Base-by-base conservation (phyloP, 92 coral and sea anemone species). In the Porites rus region DNA sequence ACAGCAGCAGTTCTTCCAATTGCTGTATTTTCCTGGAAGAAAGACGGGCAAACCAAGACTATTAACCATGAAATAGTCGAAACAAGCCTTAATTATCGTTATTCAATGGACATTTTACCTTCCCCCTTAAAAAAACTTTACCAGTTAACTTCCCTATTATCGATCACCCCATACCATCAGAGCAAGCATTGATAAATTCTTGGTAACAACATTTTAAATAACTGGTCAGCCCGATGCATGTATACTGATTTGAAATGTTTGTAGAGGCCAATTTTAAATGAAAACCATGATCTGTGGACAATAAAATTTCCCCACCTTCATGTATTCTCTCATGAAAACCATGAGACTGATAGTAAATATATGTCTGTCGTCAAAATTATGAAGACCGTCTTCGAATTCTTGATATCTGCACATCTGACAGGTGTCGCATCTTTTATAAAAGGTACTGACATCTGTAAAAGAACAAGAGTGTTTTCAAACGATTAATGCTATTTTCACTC, bases 391-490 rank as follows among this genome's bases (percentile, higher is more conserved):
- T 43, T 18, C n/a, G 69, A 21, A 64, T 46, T 84, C 88, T 25
- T 84, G 88, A 61, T 84, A 84, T 28, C 88, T 46, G 69, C 43
- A 22, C 88, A 84, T 74, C 22, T 52, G 64, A 84, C 88, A 84
- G 51, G 21, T 60, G 14, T 56, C 25, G 21, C 88, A 74, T 58
- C 60, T 19, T 66, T 83, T 83, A 31, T 21, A 75, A 54, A 51
- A 74, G 53, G 43, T 76, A 63, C 12, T 12, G 65, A 76, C 43
- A 22, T 76, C 80, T 76, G 12, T 8, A 46, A 14, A 10, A 31
- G 31, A 28, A 72, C 4, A 16, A 43, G 54, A 7, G 54, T 19
- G 54, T 72, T 43, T 43, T 72, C 19, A 31, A 53, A 69, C 43
- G 43, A 38, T 38, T 3, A 38, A 3, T 38, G 43, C 1, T 0